A percentile compares a stretch with the other conserved stretches of the same genome.
phyloP scores from a whole-genome alignment of 2,797 vertebrate species.

The Chaunax sp. region DNA sequence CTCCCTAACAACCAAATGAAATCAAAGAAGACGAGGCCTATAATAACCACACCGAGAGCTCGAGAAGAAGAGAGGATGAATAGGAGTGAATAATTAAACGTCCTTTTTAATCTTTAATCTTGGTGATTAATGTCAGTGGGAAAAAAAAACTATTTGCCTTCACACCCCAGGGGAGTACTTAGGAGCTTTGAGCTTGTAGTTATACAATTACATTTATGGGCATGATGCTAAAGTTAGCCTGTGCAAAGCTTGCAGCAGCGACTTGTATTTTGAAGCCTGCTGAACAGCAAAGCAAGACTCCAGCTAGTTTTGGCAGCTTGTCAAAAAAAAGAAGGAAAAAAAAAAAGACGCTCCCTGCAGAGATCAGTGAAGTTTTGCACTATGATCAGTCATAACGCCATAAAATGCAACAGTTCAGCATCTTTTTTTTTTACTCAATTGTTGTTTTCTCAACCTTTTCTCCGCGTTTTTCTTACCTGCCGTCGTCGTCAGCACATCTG shows the following conservation, averaged over 20 bases:
- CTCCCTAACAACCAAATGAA: conserved; percentile 29
- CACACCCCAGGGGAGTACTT: conserved; percentile 67
- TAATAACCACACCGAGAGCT: conserved; percentile 24
- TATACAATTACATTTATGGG: conserved; percentile 55
- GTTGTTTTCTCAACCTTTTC: not conserved
- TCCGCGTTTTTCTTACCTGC: conserved; percentile 82
- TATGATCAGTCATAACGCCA: not conserved
- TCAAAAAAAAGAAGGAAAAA: not conserved
- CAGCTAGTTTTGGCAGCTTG: too few relatives aligned
- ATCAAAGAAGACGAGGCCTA: conserved; percentile 33
- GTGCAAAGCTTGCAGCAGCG: not conserved
- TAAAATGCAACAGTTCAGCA: too few relatives aligned
- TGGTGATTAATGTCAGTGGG: conserved; percentile 72
- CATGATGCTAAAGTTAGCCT: conserved; percentile 45
- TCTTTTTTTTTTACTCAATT: too few relatives aligned
- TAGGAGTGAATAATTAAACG: conserved; percentile 75
- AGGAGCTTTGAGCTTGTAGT: conserved; percentile 49
- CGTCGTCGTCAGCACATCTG: conserved; percentile 90
- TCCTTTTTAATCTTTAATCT: conserved; percentile 78
- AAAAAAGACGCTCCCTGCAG: not conserved
- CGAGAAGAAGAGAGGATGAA: conserved; percentile 19
- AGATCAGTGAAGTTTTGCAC: not conserved
- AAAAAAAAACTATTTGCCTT: conserved; percentile 70
- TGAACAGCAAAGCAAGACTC: not conserved
- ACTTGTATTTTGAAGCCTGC: conserved; percentile 1